Evolutionary conservation across 1,140 invertebrate genomes (phyloP).

Genomic region (Drosophila hydei): DNA sequence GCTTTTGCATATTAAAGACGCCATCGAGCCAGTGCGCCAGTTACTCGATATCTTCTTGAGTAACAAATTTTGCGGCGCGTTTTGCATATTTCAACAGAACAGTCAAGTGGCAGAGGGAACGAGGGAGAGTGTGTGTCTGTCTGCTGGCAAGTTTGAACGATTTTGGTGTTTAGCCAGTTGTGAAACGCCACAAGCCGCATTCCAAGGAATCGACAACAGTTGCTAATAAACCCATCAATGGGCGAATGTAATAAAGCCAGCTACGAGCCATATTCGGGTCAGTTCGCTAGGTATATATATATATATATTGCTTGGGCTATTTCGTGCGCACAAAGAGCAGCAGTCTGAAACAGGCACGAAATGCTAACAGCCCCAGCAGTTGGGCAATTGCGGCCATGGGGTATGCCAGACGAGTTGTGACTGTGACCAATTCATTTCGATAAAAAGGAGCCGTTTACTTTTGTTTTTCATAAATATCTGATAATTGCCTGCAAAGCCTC

Average conservation of each 20-base stretch:
- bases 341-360: not conserved
- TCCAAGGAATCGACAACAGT: slow-evolving; percentile 14
- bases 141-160: slow-evolving; percentile 12
- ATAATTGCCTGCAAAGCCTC: too few relatives aligned
- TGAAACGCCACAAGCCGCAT: slow-evolving; percentile 19
- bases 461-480: too few relatives aligned
- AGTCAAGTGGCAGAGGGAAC: not conserved
- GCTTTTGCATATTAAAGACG: slow-evolving; percentile 70
- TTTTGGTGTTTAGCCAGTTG: slow-evolving; percentile 28
- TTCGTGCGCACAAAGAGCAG: not conserved
- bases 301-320: too few relatives aligned
- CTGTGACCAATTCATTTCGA: too few relatives aligned
- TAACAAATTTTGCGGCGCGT: slow-evolving; percentile 13
- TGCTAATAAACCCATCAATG: slow-evolving; percentile 46
- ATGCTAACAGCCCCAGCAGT: not conserved
- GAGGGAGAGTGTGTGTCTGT: not conserved
- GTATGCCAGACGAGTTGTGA: not conserved
- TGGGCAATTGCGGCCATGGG: not conserved
- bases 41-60: slow-evolving; percentile 21
- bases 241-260: slow-evolving; percentile 31
- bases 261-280: slow-evolving; percentile 17
- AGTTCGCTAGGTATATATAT: slow-evolving; percentile 17
- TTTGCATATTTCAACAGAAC: slow-evolving; percentile 28
- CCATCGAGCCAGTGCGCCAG: not conserved
- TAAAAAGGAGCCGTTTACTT: too few relatives aligned